phyloP scores from a whole-genome alignment of 1,140 invertebrate genomes.

The Danaus plexippus region DNA sequence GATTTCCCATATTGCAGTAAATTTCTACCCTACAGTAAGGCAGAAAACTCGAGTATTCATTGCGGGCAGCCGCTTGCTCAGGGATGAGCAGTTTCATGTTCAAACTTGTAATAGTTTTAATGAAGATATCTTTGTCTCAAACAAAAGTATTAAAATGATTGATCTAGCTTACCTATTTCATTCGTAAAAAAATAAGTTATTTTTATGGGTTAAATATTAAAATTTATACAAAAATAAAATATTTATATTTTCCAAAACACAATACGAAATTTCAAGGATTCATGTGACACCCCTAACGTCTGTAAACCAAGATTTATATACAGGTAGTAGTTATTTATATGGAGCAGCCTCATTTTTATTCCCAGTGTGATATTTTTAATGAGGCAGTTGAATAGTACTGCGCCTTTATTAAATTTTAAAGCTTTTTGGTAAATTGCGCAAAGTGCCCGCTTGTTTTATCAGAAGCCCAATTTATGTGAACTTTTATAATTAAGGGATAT shows the following conservation, averaged over 20 bases:
- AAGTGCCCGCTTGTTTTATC: constrained; percentile 15
- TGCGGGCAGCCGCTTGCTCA: constrained; percentile 35
- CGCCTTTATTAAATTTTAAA: constrained; percentile 29
- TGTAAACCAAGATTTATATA: constrained; percentile 63
- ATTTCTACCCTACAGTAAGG: constrained; percentile 54
- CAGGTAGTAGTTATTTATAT: constrained; percentile 58
- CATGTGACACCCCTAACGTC: constrained; percentile 40
- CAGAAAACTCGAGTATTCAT: constrained; percentile 60
- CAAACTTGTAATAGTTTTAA: too few relatives aligned
- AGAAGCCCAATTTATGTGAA: constrained; percentile 4
- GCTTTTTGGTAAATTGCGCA: constrained; percentile 21
- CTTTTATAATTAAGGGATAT: not conserved
- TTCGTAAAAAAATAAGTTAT: too few relatives aligned
- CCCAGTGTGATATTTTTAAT: constrained; percentile 36
- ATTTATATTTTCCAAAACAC: constrained; percentile 5
- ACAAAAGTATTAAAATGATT: too few relatives aligned
- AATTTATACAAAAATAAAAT: constrained; percentile 1
- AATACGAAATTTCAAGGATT: constrained; percentile 4
- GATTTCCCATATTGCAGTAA: constrained; percentile 59
- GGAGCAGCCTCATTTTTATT: constrained; percentile 42
- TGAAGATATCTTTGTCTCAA: too few relatives aligned
- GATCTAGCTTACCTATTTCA: too few relatives aligned
- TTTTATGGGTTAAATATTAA: too few relatives aligned
- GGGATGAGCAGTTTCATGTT: too few relatives aligned
- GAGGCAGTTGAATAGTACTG: constrained; percentile 28